phyloP scores from a whole-genome alignment of 2,888 invertebrate genomes.

The Tinea semifulvella region DNA sequence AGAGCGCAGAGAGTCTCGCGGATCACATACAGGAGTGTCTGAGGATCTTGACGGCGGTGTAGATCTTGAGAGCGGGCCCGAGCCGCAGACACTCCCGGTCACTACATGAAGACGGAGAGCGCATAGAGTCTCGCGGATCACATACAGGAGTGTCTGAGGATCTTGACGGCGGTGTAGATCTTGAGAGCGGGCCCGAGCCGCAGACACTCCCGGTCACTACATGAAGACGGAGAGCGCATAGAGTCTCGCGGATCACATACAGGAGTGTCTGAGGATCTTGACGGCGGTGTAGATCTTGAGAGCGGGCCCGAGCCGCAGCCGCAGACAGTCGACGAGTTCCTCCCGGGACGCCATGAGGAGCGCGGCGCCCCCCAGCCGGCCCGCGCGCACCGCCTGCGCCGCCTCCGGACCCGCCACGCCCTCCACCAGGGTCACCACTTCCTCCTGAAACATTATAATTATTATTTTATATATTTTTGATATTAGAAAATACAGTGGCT shows the following conservation, averaged over 20 bases:
- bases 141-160: conserved; percentile 37
- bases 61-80: conserved; percentile 87
- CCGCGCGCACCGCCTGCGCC: conserved; percentile 35
- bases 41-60: conserved; percentile 71
- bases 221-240: not conserved
- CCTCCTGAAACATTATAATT: conserved; percentile 34
- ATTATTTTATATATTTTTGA: not conserved
- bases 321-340: conserved; percentile 78
- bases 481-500: too few relatives aligned
- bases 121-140: conserved; percentile 27
- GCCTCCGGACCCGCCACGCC: conserved; percentile 40
- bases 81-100: too few relatives aligned
- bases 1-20: conserved; percentile 27
- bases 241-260: conserved; percentile 27
- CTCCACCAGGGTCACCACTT: conserved; percentile 35
- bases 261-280: conserved; percentile 46
- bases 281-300: conserved; percentile 82
- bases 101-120: not conserved
- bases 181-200: conserved; percentile 89
- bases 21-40: conserved; percentile 25
- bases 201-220: too few relatives aligned
- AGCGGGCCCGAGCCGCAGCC: conserved; percentile 85
- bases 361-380: conserved; percentile 82
- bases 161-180: conserved; percentile 74
- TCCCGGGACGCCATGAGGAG: conserved; percentile 83